These are phyloP conservation scores for Telenomus remus DNA, from an alignment of 1,140 invertebrate genomes.

Conservation along the genomic window DNA sequence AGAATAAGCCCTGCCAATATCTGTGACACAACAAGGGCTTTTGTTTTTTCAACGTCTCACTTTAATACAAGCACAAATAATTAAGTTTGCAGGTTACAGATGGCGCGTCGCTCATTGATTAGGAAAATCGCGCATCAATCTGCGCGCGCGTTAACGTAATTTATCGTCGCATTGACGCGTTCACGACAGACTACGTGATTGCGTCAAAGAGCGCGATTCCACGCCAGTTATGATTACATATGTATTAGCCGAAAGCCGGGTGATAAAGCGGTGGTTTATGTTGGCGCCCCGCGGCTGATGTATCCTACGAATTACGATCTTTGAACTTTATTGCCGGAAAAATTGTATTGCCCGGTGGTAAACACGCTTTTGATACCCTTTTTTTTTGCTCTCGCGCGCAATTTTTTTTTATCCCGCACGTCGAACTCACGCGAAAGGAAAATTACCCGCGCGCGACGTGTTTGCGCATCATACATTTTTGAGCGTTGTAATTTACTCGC, in stretches of 20 bases:
- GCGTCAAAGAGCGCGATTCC: constrained; percentile 51
- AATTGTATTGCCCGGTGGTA: constrained; percentile 40
- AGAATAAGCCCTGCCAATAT: no score
- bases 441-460: constrained; percentile 35
- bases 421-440: constrained; percentile 31
- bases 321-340: constrained; percentile 54
- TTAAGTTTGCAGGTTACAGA: constrained; percentile 41
- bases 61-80: constrained; percentile 37
- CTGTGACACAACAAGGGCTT: no score
- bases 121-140: constrained; percentile 55
- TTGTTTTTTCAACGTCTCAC: constrained; percentile 19
- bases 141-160: constrained; percentile 49
- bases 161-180: constrained; percentile 54
- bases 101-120: constrained; percentile 44
- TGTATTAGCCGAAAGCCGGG: constrained; percentile 44
- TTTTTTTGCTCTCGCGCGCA: constrained; percentile 11
- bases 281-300: constrained; percentile 42
- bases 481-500: constrained; percentile 52
- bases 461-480: constrained; percentile 52
- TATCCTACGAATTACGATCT: constrained; percentile 49
- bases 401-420: constrained; percentile 38
- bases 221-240: constrained; percentile 55
- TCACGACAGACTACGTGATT: constrained; percentile 48
- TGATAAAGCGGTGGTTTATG: constrained; percentile 50
- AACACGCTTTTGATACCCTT: constrained; percentile 16